Evolutionary conservation across 2,797 vertebrate species (phyloP).

Genomic region (Ptychobarbus kaznakovi): DNA sequence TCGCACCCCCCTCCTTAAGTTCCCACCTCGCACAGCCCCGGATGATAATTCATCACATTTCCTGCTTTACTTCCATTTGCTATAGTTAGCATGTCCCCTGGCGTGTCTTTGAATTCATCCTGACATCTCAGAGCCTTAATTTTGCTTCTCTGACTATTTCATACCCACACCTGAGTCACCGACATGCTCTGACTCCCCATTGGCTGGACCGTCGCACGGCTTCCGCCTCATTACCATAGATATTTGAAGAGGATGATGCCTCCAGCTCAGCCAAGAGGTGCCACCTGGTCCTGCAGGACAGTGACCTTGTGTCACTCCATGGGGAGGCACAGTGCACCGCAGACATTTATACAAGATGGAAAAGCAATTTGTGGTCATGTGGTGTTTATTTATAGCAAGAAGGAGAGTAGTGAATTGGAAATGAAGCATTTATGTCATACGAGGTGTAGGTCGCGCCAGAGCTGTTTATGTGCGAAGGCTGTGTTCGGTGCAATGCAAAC

Average conservation of each 20-base stretch:
- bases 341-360: constrained; percentile 40
- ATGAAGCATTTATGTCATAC: constrained; percentile 42
- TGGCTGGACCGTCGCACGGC: constrained; percentile 70
- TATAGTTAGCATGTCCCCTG: constrained; percentile 77
- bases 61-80: constrained; percentile 69
- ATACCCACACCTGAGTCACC: constrained; percentile 77
- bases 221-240: constrained; percentile 75
- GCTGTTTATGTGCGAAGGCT: constrained; percentile 20
- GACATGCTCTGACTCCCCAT: constrained; percentile 70
- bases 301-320: constrained; percentile 45
- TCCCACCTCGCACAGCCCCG: constrained; percentile 21
- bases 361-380: constrained; percentile 32
- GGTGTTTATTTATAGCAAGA: constrained; percentile 41
- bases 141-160: constrained; percentile 55
- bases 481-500: background rate
- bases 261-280: constrained; percentile 49
- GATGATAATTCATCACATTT: constrained; percentile 46
- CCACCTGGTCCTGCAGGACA: constrained; percentile 54
- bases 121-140: constrained; percentile 55
- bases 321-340: constrained; percentile 11
- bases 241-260: constrained; percentile 56
- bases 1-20: background rate
- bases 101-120: constrained; percentile 60
- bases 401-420: constrained; percentile 26
- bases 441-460: background rate